Evolutionary conservation across 2,888 invertebrate genomes (phyloP), one percentile per base, ranked within the genome.

Genomic region (Dorcus hopei): DNA sequence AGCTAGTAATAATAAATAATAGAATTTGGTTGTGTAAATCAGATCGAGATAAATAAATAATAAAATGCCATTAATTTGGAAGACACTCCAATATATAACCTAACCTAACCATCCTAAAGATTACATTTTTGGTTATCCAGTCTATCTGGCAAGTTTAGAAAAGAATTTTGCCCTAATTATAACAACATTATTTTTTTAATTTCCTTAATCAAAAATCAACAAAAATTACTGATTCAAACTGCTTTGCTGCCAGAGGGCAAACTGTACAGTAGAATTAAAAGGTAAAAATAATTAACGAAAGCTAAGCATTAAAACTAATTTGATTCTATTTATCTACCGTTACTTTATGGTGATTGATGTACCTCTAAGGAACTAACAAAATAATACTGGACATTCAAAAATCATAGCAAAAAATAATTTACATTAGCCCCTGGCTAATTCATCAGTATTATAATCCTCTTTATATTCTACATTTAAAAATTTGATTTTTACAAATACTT

Each of bases 91-190:
- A 61, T 61, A 52, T 52, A 40, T 41, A 63, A 52, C 58, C 62
- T 62, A 64, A 63, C 52, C 63, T 64, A 66, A 63, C 58, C 62
- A 61, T 61, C 26, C 59, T 66, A 64, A 62, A 45, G 58, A 63
- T 55, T 59, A 55, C 52, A 55, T 59, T 70, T 70, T 70, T 74
- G 72, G 72, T 74, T 68, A 63, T 70, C 71, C 74, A 74, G 74
- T 74, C 74, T 72, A 70, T 71, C 68, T 66, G 68, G 69, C 67
- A 64, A 70, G 58, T 63, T 53, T 54, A 51, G 40, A 51, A 52
- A 60, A 48, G 49, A 52, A 55, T 39, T 11, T 23, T n/a, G 41
- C 39, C 51, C 49, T 56, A 49, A 56, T 38, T 38, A 56, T 55
- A 52, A 52, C 55, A 52, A 52, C 43, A 59, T 14, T 39, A 49